Evolutionary conservation across 1,140 invertebrate genomes (phyloP).

Genomic region (Drosophila oshimai): DNA sequence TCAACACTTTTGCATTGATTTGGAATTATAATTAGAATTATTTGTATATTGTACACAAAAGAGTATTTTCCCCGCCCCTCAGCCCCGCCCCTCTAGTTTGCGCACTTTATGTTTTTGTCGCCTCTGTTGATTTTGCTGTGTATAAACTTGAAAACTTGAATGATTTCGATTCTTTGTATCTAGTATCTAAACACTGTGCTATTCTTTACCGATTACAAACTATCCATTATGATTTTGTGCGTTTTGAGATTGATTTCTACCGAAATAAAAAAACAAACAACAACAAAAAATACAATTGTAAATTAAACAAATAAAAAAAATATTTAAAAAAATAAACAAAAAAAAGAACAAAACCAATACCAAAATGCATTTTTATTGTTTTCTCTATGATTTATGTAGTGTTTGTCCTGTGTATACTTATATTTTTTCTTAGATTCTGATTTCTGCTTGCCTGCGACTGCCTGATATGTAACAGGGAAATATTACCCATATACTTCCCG

Average conservation of each 20-base stretch:
- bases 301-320: slow-evolving; percentile 49
- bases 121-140: slow-evolving; percentile 35
- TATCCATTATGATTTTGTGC: slow-evolving; percentile 70
- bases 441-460: slow-evolving; percentile 29
- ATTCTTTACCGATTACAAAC: slow-evolving; percentile 48
- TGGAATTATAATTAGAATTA: slow-evolving; percentile 52
- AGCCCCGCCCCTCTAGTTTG: slow-evolving; percentile 18
- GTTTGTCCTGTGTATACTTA: background rate
- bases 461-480: background rate
- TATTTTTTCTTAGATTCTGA: slow-evolving; percentile 12
- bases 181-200: slow-evolving; percentile 61
- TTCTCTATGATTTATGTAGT: background rate
- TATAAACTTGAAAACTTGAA: slow-evolving; percentile 32
- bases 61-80: slow-evolving; percentile 27
- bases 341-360: slow-evolving; percentile 48
- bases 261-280: slow-evolving; percentile 50
- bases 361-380: slow-evolving; percentile 49
- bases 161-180: slow-evolving; percentile 49
- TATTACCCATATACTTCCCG: background rate
- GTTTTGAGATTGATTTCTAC: slow-evolving; percentile 74
- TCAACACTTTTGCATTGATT: slow-evolving; percentile 48
- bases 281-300: slow-evolving; percentile 64
- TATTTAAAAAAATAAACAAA: slow-evolving; percentile 20
- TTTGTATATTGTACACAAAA: slow-evolving; percentile 46
- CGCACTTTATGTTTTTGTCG: slow-evolving; percentile 39